phyloP scores from a whole-genome alignment of 2,888 invertebrate genomes.

The Drosophila formosana region DNA sequence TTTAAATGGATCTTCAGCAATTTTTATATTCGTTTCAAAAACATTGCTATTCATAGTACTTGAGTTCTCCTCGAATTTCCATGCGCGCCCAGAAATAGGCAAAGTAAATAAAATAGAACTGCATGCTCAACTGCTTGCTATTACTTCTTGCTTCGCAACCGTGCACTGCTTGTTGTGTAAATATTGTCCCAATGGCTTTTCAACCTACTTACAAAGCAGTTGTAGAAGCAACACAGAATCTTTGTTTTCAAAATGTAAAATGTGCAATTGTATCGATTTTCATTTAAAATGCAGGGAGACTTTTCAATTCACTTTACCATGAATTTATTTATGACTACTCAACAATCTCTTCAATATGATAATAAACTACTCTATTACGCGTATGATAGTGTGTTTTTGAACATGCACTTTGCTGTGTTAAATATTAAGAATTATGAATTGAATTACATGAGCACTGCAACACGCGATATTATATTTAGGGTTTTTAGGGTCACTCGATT shows the following conservation, averaged over 20 bases:
- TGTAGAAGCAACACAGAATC: background rate
- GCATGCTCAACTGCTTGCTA: background rate
- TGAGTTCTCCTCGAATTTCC: background rate
- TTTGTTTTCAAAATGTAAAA: background rate
- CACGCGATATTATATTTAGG: too few species aligned
- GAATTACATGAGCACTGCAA: too few species aligned
- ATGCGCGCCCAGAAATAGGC: background rate
- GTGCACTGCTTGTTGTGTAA: background rate
- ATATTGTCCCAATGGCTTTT: background rate
- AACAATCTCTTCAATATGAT: too few species aligned
- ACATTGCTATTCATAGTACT: background rate
- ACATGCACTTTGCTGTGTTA: too few species aligned
- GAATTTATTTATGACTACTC: background rate
- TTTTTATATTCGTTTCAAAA: too few species aligned
- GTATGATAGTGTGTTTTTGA: too few species aligned
- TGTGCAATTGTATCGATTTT: background rate
- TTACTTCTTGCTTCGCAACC: background rate
- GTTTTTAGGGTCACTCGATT: too few species aligned
- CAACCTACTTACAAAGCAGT: background rate
- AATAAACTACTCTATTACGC: too few species aligned
- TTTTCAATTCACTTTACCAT: background rate
- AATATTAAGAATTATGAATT: too few species aligned
- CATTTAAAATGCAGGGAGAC: background rate
- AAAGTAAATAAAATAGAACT: background rate
- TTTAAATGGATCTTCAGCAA: too few species aligned